Conservation (phyloP, 2,797 vertebrate genomes). For the Potorous gilbertii region DNA sequence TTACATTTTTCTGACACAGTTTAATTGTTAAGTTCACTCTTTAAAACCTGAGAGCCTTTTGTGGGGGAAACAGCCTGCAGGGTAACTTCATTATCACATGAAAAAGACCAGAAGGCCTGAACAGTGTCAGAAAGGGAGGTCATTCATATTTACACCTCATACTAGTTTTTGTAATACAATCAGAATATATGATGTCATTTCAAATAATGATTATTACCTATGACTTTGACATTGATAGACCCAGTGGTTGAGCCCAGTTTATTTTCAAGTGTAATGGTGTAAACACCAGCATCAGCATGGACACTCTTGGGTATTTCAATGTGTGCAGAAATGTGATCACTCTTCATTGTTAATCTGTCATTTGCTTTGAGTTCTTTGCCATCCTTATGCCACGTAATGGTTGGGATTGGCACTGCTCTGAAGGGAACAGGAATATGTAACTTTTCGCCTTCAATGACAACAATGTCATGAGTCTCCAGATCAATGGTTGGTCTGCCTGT, state of each 20-base stretch:
- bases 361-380: conserved; percentile 95
- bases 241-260: conserved; percentile 93
- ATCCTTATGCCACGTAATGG: conserved; percentile 96
- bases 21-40: conserved; percentile 37
- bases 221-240: conserved; percentile 97
- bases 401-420: conserved; percentile 93
- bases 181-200: conserved; percentile 23
- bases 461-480: conserved; percentile 92
- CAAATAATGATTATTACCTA: conserved; percentile 88
- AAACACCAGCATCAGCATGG: conserved; percentile 94
- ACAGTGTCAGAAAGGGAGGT: conserved; percentile 41
- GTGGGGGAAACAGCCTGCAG: background rate
- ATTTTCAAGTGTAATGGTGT: conserved; percentile 97
- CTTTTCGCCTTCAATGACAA: conserved; percentile 96
- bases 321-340: conserved; percentile 91
- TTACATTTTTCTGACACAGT: conserved; percentile 9
- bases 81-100: conserved; percentile 39
- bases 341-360: conserved; percentile 91
- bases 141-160: background rate
- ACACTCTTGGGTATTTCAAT: conserved; percentile 92
- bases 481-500: conserved; percentile 95
- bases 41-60: conserved; percentile 15
- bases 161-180: background rate
- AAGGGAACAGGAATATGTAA: conserved; percentile 94
- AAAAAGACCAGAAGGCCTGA: conserved; percentile 20